Evolutionary conservation across 2,113 vertebrate species (phyloP).

Genomic region (Spea multiplicata): DNA sequence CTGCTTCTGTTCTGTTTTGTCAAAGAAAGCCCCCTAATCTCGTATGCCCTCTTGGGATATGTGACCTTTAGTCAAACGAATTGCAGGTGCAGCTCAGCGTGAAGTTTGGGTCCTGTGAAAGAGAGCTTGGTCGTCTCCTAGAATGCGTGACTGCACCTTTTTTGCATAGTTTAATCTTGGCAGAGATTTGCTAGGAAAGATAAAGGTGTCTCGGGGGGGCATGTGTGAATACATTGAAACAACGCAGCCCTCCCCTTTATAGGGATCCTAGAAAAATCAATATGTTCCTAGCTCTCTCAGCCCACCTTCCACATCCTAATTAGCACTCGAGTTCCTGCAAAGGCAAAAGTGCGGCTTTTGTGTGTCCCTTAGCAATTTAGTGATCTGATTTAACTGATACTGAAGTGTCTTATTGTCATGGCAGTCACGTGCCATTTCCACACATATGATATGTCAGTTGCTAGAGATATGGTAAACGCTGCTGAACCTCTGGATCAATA

Average conservation of each 20-base stretch:
- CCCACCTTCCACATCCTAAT: conserved; percentile 42
- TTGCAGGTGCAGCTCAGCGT: background rate
- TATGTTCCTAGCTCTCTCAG: conserved; percentile 42
- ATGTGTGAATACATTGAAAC: conserved; percentile 40
- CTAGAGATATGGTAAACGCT: conserved; percentile 36
- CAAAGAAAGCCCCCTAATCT: conserved; percentile 22
- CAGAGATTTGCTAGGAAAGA: conserved; percentile 42
- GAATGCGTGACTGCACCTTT: conserved; percentile 4
- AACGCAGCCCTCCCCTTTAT: conserved; percentile 39
- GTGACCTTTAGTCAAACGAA: conserved; percentile 8
- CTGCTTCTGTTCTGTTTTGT: background rate
- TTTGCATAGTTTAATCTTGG: conserved; percentile 25
- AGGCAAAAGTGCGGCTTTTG: conserved; percentile 29
- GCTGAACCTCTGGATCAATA: conserved; percentile 35
- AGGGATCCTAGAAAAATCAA: conserved; percentile 39
- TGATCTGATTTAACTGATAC: conserved; percentile 41
- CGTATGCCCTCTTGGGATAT: background rate
- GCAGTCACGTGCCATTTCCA: conserved; percentile 39
- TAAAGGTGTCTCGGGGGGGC: conserved; percentile 38
- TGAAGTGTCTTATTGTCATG: conserved; percentile 43
- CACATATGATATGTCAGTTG: conserved; percentile 42
- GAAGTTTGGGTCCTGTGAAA: conserved; percentile 12
- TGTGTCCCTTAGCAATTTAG: conserved; percentile 41
- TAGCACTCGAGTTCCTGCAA: conserved; percentile 33
- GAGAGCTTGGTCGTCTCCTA: background rate